Evolutionary conservation across 2,888 invertebrate genomes (phyloP).

Genomic region (Amiota minor): DNA sequence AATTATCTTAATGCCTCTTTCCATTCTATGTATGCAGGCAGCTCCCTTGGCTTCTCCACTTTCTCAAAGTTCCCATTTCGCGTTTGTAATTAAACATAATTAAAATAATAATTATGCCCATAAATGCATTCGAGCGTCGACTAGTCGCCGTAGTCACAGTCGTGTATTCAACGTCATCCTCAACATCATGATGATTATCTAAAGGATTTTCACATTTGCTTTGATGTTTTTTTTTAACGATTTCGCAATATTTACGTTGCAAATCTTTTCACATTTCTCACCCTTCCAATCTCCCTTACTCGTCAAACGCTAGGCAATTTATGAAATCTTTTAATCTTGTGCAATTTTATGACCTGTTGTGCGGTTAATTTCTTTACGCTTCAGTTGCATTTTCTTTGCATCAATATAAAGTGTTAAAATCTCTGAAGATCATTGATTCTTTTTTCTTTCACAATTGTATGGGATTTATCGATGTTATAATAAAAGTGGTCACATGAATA

Average conservation of each 20-base stretch:
- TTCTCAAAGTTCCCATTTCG: background rate
- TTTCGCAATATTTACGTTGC: constrained; percentile 10
- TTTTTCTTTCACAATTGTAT: too few species aligned
- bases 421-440: too few species aligned
- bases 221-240: constrained; percentile 20
- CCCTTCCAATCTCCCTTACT: background rate
- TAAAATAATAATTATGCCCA: constrained; percentile 20
- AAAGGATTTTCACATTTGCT: constrained; percentile 16
- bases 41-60: background rate
- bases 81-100: constrained; percentile 14
- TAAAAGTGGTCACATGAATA: too few species aligned
- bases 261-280: background rate
- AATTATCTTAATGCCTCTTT: background rate
- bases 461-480: too few species aligned
- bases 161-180: too few species aligned
- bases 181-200: too few species aligned
- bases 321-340: too few species aligned
- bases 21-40: background rate
- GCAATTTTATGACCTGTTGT: too few species aligned
- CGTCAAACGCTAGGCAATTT: too few species aligned
- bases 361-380: too few species aligned
- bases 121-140: constrained; percentile 15
- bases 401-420: too few species aligned
- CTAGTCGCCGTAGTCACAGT: background rate
- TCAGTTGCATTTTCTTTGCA: too few species aligned